Conservation (phyloP, 1,140 invertebrate species). For the Ephestia elutella region DNA sequence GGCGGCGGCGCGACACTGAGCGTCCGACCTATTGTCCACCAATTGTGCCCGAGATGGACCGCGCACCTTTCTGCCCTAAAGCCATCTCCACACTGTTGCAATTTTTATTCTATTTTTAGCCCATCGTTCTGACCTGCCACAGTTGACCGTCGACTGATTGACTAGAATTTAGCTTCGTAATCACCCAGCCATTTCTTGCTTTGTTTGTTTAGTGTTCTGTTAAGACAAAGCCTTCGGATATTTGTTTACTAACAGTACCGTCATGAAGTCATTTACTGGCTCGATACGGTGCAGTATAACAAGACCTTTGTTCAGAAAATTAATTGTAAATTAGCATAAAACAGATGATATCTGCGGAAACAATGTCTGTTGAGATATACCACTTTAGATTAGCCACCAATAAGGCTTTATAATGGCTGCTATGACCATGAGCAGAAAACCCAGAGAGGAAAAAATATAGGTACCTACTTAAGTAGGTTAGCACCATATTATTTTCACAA, state of each 20-base stretch:
- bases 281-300: neutral
- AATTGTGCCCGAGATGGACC: conserved; percentile 54
- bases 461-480: no score
- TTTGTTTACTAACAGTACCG: neutral
- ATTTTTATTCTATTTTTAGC: conserved; percentile 4
- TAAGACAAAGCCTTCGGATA: neutral
- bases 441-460: neutral
- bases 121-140: neutral
- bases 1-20: conserved; percentile 50
- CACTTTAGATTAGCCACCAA: no score
- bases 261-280: neutral
- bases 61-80: conserved; percentile 51
- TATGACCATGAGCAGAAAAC: neutral
- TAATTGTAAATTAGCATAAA: neutral
- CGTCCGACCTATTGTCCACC: conserved; percentile 49
- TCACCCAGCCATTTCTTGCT: neutral
- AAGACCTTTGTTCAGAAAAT: neutral
- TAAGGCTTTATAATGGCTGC: neutral
- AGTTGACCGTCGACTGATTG: neutral
- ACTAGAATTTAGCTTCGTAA: neutral
- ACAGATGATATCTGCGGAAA: neutral
- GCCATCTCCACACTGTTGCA: conserved; percentile 26
- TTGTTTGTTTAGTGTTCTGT: neutral
- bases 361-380: neutral
- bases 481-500: no score